Evolutionary conservation across 2,113 vertebrate genomes (phyloP).

Genomic region (Octodon degus): DNA sequence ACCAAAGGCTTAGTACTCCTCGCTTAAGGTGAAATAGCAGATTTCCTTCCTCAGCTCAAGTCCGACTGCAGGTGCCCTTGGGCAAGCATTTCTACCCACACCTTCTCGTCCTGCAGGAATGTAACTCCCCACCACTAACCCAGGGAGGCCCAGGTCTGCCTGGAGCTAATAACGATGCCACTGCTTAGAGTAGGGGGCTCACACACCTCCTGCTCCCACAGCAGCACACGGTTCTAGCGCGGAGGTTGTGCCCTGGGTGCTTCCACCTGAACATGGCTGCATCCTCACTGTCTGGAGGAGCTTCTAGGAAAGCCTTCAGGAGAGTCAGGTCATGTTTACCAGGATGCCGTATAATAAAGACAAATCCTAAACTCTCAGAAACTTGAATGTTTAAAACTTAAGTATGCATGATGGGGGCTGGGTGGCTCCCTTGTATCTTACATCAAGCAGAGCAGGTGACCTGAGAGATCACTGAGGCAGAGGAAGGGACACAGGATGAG

Average conservation of each 20-base stretch:
- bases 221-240: too few species aligned
- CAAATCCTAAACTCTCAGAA: neutral
- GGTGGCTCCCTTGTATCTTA: rapidly evolving
- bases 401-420: too few species aligned
- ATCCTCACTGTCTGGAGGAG: neutral
- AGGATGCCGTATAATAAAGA: neutral
- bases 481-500: neutral
- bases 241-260: neutral
- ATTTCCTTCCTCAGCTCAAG: neutral
- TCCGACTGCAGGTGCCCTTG: neutral
- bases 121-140: too few species aligned
- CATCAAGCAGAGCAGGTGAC: neutral
- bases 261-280: neutral
- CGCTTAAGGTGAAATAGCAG: neutral
- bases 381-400: neutral
- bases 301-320: too few species aligned
- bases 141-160: neutral
- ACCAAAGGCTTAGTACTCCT: neutral
- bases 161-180: neutral
- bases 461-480: neutral
- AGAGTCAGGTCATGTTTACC: rapidly evolving
- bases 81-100: too few species aligned
- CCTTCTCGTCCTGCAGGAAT: neutral
- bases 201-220: neutral
- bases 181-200: too few species aligned